Conservation (phyloP, 2,888 invertebrate species). For the Tridacna gigas region DNA sequence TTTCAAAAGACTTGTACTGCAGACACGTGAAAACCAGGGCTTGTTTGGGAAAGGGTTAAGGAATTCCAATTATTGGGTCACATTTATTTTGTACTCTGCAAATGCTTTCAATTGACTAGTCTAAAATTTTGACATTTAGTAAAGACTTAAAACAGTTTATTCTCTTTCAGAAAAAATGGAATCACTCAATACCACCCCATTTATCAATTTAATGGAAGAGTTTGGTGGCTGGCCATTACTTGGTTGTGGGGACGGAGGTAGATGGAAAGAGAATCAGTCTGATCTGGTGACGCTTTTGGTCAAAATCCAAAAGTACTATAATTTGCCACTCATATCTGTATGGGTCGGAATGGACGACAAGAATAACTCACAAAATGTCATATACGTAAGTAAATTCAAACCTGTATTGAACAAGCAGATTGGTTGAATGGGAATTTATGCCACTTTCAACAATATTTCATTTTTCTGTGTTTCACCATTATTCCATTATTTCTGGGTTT, state of each 20-base stretch:
- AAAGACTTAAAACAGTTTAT: too few relatives aligned
- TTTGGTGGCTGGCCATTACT: constrained; percentile 94
- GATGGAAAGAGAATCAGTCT: constrained; percentile 88
- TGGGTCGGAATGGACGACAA: constrained; percentile 94
- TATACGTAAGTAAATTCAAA: constrained; percentile 89
- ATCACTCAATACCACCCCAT: constrained; percentile 87
- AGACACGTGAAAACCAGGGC: too few relatives aligned
- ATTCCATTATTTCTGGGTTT: too few relatives aligned
- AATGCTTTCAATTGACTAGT: too few relatives aligned
- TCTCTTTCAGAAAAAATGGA: constrained; percentile 88
- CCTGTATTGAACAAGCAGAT: too few relatives aligned
- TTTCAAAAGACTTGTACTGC: too few relatives aligned
- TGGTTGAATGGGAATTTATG: background rate
- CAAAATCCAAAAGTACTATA: constrained; percentile 89
- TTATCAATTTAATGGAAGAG: constrained; percentile 87
- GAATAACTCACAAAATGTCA: constrained; percentile 93
- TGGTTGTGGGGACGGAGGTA: constrained; percentile 48
- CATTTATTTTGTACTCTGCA: too few relatives aligned
- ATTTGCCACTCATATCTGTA: constrained; percentile 83
- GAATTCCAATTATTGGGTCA: too few relatives aligned
- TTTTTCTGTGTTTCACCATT: too few relatives aligned
- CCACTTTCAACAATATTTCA: background rate
- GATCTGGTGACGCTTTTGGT: constrained; percentile 87
- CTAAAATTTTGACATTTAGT: too few relatives aligned
- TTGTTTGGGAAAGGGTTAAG: too few relatives aligned